Conservation (phyloP, 2,888 invertebrate genomes). For the Apodemia zela region DNA sequence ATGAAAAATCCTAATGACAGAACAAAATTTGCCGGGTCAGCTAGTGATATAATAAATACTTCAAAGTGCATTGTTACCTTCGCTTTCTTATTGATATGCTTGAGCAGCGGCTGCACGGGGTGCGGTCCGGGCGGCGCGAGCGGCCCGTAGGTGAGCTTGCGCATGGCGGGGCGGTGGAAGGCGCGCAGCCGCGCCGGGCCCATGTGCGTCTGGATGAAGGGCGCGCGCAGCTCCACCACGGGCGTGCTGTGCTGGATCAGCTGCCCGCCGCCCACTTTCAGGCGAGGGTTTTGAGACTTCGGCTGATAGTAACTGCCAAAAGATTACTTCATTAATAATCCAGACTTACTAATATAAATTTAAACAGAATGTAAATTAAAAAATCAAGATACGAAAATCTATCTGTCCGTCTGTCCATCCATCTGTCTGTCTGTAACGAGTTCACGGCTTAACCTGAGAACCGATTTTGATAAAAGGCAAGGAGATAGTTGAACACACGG, state of each 20-base stretch:
- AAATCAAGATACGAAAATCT: too few relatives aligned
- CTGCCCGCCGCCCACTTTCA: conserved; percentile 94
- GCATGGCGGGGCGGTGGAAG: conserved; percentile 95
- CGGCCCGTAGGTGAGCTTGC: conserved; percentile 91
- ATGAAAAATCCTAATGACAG: too few relatives aligned
- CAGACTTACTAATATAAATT: too few relatives aligned
- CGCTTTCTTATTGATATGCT: conserved; percentile 95
- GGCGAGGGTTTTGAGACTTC: conserved; percentile 89
- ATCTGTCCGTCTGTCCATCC: too few relatives aligned
- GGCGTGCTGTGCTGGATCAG: conserved; percentile 98
- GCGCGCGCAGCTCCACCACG: conserved; percentile 94
- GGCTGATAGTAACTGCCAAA: conserved; percentile 92
- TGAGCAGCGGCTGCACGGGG: conserved; percentile 90
- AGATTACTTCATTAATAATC: too few relatives aligned
- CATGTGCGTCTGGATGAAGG: conserved; percentile 98
- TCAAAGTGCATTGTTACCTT: conserved; percentile 69
- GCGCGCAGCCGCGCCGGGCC: conserved; percentile 86
- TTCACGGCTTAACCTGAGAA: too few relatives aligned
- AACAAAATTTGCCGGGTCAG: too few relatives aligned
- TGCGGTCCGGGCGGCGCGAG: conserved; percentile 88
- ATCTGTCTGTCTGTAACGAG: too few relatives aligned
- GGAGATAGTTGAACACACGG: too few relatives aligned
- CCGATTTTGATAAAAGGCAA: too few relatives aligned
- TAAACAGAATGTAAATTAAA: too few relatives aligned
- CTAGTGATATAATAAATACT: too few relatives aligned